Evolutionary conservation across 2,113 vertebrate species (phyloP).

Genomic region (Falcunculus frontatus): DNA sequence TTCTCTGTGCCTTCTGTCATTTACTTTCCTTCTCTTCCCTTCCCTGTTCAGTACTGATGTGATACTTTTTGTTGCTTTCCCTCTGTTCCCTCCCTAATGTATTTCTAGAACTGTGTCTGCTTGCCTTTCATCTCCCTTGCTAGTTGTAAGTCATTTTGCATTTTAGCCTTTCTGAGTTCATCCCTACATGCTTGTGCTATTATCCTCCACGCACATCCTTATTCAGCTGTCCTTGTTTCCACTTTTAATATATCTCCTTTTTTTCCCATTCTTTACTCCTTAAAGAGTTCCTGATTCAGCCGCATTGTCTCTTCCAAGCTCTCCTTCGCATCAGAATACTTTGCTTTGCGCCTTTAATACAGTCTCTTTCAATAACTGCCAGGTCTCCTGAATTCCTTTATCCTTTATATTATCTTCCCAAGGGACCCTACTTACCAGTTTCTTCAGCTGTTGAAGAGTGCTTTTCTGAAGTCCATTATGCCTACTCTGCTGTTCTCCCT

Average conservation of each 20-base stretch:
- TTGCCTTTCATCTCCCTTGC: not conserved
- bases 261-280: not conserved
- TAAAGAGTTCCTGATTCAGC: conserved; percentile 43
- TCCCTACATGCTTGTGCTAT: not conserved
- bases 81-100: not conserved
- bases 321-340: not conserved
- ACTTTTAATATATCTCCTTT: not conserved
- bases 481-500: conserved; percentile 17
- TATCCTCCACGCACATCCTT: not conserved
- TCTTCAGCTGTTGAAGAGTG: conserved; percentile 9
- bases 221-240: conserved; percentile 30
- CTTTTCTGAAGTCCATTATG: conserved; percentile 50
- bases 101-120: conserved; percentile 1
- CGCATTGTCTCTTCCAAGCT: not conserved
- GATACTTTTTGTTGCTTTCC: not conserved
- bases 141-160: conserved; percentile 14
- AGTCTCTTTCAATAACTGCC: conserved; percentile 49
- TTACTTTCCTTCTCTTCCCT: not conserved
- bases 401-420: not conserved
- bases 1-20: not conserved
- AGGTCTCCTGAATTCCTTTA: conserved; percentile 28
- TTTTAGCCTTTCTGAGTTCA: conserved; percentile 29
- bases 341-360: conserved; percentile 21
- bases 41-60: not conserved
- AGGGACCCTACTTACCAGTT: conserved; percentile 17